Evolutionary conservation across 1,140 invertebrate species (phyloP), one percentile per base, ranked within the genome.

Genomic region (Papilio machaon): DNA sequence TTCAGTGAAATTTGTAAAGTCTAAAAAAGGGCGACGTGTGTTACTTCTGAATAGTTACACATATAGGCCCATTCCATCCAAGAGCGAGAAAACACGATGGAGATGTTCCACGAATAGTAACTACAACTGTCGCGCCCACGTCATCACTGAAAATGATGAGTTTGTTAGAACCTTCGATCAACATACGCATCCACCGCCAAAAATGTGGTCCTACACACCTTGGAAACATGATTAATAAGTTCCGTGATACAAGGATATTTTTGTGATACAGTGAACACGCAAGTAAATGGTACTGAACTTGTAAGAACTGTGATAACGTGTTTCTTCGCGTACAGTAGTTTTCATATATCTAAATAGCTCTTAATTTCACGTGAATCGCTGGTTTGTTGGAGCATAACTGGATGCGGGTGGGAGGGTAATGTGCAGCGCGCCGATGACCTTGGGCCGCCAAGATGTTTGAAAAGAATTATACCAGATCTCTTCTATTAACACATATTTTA

Each of bases 71-170:
- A 80, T 67, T 1, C 80, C 81, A 2, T 79, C 79, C 9, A 75
- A 49, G 17, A 64, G 70, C 23, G 35, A 60, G 0, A 74, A 84
- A 75, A 82, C 76, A 5, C 80, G 86, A 67, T 87, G 86, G 86
- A 79, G 82, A 6, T 87, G 83, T 49, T 78, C 80, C 38, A 82
- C 80, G 10, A 79, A 84, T 47, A 77, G 75, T n/a, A 58, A 73
- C 49, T 67, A 67, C 60, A 81, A 83, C 2, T 87, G 86, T 52
- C 81, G 70, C 17, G 85, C 81, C 9, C 73, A 47, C 17, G 70
- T 84, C 9, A 77, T 81, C 52, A 87, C 85, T 9, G 64, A 74
- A 30, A 17, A 78, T 11, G 43, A 81, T 35, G 23, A 30, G 60
- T 35, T 67, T 35, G 60, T 35, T 9, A 67, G 23, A 23, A 23